Evolutionary conservation across 2,113 vertebrate genomes (phyloP).

Genomic region (Hippocampus guttulatus): DNA sequence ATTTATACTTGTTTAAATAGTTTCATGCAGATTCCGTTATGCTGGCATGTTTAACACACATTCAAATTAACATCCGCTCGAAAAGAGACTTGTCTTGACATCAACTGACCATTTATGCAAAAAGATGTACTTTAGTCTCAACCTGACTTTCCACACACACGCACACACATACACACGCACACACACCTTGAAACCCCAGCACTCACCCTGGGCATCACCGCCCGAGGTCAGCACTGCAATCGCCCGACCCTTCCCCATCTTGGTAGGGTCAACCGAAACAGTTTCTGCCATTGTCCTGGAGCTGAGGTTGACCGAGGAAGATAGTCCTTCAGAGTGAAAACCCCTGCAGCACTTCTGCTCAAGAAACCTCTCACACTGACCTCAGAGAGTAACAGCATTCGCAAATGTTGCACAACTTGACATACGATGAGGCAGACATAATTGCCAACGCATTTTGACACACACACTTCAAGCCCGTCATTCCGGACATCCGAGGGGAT

Average conservation of each 20-base stretch:
- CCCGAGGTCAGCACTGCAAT: slow-evolving; percentile 93
- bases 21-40: neutral
- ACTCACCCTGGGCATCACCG: slow-evolving; percentile 91
- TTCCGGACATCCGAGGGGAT: neutral
- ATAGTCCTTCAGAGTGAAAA: slow-evolving; percentile 23
- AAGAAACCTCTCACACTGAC: slow-evolving; percentile 17
- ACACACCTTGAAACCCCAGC: neutral
- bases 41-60: neutral
- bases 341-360: slow-evolving; percentile 14
- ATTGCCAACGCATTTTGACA: slow-evolving; percentile 28
- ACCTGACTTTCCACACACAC: neutral
- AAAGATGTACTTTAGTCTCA: neutral
- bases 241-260: slow-evolving; percentile 79
- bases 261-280: slow-evolving; percentile 38
- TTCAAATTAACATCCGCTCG: neutral
- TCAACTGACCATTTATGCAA: neutral
- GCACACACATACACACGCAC: slow-evolving; percentile 16
- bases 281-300: slow-evolving; percentile 45
- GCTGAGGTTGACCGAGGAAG: slow-evolving; percentile 32
- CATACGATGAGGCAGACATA: slow-evolving; percentile 37
- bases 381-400: slow-evolving; percentile 26
- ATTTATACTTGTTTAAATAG: neutral
- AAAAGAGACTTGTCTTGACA: neutral
- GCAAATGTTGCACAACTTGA: slow-evolving; percentile 43
- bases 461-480: neutral